phyloP scores from a whole-genome alignment of 2,113 vertebrate genomes.

The Struthio camelus region DNA sequence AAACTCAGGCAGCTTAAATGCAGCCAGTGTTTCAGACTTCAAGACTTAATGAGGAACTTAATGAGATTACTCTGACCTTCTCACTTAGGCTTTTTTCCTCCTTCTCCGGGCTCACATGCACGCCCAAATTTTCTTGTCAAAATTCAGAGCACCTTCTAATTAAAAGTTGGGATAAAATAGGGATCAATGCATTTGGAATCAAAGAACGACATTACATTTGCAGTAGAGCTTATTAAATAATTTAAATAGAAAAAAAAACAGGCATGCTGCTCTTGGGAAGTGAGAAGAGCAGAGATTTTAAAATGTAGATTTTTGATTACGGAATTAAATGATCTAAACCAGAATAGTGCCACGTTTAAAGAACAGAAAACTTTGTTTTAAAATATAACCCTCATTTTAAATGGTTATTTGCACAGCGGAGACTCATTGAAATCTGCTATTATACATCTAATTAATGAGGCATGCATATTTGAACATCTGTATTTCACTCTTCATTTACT shows the following conservation, averaged over 20 bases:
- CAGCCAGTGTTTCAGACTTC: neutral
- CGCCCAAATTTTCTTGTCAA: neutral
- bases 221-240: neutral
- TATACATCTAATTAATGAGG: constrained; percentile 55
- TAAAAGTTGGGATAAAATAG: neutral
- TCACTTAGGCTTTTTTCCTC: neutral
- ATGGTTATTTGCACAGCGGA: constrained; percentile 26
- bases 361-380: constrained; percentile 17
- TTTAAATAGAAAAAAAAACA: neutral
- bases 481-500: constrained; percentile 60
- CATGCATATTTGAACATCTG: constrained; percentile 60
- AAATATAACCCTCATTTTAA: constrained; percentile 31
- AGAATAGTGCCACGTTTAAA: constrained; percentile 23
- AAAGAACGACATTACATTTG: neutral
- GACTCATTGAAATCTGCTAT: neutral
- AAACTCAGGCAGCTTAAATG: neutral
- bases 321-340: constrained; percentile 40
- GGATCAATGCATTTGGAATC: neutral
- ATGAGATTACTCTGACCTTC: neutral
- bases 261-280: neutral
- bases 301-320: constrained; percentile 25
- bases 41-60: neutral
- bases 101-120: neutral
- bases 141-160: neutral
- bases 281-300: neutral